phyloP scores from a whole-genome alignment of 2,113 vertebrate species.

The Lipotes vexillifer region DNA sequence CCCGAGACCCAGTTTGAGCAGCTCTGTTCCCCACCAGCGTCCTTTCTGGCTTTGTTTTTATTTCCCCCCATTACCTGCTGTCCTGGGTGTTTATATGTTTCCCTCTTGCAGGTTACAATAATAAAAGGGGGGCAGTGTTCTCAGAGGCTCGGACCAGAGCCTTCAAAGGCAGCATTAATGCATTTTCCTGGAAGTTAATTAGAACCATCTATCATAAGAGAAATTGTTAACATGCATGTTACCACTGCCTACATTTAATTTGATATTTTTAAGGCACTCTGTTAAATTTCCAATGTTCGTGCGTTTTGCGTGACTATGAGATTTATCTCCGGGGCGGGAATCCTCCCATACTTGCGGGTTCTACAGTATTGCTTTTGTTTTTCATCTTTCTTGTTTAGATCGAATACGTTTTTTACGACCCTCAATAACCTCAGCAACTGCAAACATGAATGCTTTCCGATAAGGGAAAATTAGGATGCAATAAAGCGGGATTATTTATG shows the following conservation, averaged over 20 bases:
- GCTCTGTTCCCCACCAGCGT: slow-evolving; percentile 39
- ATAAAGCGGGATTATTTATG: slow-evolving; percentile 73
- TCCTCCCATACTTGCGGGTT: background rate
- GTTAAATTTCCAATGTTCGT: slow-evolving; percentile 67
- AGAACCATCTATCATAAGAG: slow-evolving; percentile 83
- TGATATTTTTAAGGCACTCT: slow-evolving; percentile 74
- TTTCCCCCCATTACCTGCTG: slow-evolving; percentile 73
- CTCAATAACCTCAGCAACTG: slow-evolving; percentile 70
- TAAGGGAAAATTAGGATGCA: slow-evolving; percentile 72
- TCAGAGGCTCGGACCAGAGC: slow-evolving; percentile 73
- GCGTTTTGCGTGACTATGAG: slow-evolving; percentile 44
- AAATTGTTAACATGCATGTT: slow-evolving; percentile 81
- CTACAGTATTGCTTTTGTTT: slow-evolving; percentile 45
- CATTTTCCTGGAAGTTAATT: slow-evolving; percentile 82
- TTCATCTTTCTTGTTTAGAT: slow-evolving; percentile 69
- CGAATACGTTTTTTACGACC: slow-evolving; percentile 70
- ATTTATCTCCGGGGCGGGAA: background rate
- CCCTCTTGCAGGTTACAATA: slow-evolving; percentile 77
- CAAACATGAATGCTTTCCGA: slow-evolving; percentile 76
- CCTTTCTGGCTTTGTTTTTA: slow-evolving; percentile 77
- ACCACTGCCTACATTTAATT: slow-evolving; percentile 77
- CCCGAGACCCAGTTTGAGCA: background rate
- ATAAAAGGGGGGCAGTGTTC: slow-evolving; percentile 76
- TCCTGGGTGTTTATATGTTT: slow-evolving; percentile 80
- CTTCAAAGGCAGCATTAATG: slow-evolving; percentile 81